Conservation (phyloP, 2,888 invertebrate genomes). For the Thumatha senex region DNA sequence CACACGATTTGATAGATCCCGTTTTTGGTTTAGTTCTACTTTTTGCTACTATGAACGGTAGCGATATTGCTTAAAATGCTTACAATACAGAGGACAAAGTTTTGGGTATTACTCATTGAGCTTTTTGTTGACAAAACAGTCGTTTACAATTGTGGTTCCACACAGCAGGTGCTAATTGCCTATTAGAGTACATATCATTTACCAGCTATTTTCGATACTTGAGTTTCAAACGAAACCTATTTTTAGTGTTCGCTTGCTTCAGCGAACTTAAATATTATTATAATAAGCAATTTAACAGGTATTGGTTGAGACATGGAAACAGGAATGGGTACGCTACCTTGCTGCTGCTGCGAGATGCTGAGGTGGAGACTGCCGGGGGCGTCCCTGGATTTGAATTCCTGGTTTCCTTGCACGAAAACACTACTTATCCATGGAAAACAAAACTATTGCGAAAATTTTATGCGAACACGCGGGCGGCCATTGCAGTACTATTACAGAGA, state of each 20-base stretch:
- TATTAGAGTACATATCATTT: constrained; percentile 27
- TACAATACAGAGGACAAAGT: neutral
- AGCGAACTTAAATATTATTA: constrained; percentile 2
- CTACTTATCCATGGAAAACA: too few relatives aligned
- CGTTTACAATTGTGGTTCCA: constrained; percentile 14
- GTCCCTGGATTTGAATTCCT: too few relatives aligned
- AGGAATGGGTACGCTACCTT: too few relatives aligned
- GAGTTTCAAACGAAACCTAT: constrained; percentile 3
- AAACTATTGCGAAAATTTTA: too few relatives aligned
- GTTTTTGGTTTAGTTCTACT: constrained; percentile 3
- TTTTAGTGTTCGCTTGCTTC: constrained; percentile 6
- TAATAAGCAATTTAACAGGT: constrained; percentile 3
- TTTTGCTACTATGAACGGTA: neutral
- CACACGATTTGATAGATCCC: too few relatives aligned
- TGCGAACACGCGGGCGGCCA: too few relatives aligned
- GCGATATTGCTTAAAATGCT: neutral
- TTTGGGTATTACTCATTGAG: neutral
- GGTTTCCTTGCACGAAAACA: too few relatives aligned
- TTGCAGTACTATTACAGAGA: too few relatives aligned
- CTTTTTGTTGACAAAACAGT: constrained; percentile 17
- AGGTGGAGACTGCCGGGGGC: too few relatives aligned
- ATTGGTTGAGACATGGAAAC: too few relatives aligned
- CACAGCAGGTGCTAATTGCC: constrained; percentile 35
- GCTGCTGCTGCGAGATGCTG: too few relatives aligned
- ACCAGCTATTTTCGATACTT: constrained; percentile 6